Conservation (phyloP, 64 coral and sea anemone species). For the Porites australiensis region DNA sequence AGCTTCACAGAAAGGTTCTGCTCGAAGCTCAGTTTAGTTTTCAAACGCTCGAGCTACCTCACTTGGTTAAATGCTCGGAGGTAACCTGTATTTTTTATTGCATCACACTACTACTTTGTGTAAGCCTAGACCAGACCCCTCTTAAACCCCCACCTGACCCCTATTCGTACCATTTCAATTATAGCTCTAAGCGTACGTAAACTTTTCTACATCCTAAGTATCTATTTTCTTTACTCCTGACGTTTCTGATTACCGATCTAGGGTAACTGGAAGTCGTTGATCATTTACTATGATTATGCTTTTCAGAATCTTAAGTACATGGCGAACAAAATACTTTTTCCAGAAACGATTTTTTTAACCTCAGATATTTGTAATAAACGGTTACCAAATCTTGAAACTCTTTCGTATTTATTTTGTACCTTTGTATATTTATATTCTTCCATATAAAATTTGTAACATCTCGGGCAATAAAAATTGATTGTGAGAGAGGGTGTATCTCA, state of each 20-base stretch:
- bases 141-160: no score
- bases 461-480: conserved; percentile 50
- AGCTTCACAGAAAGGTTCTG: no score
- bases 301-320: background rate
- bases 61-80: no score
- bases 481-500: background rate
- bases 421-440: conserved; percentile 66
- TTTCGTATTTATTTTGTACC: conserved; percentile 64
- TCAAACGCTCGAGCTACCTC: no score
- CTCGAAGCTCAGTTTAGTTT: no score
- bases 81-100: no score
- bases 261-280: background rate
- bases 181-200: background rate
- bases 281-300: background rate
- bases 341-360: conserved; percentile 36
- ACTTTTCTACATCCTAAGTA: background rate
- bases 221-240: background rate
- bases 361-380: conserved; percentile 50
- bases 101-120: no score
- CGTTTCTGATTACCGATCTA: background rate
- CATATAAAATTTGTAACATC: conserved; percentile 49
- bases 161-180: no score
- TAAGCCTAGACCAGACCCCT: no score
- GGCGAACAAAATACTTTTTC: conserved; percentile 27
- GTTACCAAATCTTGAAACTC: conserved; percentile 11